phyloP scores from a whole-genome alignment of 2,113 vertebrate species.

The Capra hircus region DNA sequence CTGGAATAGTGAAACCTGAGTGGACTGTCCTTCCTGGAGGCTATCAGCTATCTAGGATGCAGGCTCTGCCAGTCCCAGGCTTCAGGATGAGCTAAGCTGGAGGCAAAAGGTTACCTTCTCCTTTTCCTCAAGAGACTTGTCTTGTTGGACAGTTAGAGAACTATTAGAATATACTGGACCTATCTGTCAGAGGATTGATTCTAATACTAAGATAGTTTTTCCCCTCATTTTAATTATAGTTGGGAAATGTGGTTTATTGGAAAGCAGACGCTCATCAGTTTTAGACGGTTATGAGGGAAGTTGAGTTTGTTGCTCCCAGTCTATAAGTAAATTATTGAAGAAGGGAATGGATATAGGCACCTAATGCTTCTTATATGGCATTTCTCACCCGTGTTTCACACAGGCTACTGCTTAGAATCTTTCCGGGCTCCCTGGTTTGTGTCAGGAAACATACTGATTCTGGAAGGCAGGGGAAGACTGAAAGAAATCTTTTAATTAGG shows the following conservation, averaged over 20 bases:
- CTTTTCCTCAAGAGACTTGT: background rate
- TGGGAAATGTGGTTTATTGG: background rate
- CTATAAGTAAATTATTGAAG: slow-evolving; percentile 1
- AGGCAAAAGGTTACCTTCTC: background rate
- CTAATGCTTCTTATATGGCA: background rate
- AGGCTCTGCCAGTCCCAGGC: background rate
- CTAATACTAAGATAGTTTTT: background rate
- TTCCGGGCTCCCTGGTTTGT: background rate
- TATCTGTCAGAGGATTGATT: background rate
- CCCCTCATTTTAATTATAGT: slow-evolving; percentile 6
- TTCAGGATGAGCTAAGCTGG: background rate
- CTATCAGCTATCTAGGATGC: slow-evolving; percentile 15
- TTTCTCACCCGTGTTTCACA: background rate
- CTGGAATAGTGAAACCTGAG: slow-evolving; percentile 42
- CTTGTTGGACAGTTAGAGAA: background rate
- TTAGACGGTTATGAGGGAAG: slow-evolving; percentile 27
- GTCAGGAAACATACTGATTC: background rate
- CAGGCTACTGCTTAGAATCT: background rate
- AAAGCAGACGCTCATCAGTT: background rate
- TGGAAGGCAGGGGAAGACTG: background rate
- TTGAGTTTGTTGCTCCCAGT: slow-evolving; percentile 29
- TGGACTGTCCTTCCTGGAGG: background rate
- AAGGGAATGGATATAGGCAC: background rate
- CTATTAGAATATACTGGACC: background rate
- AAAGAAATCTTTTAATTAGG: slow-evolving; percentile 11